Evolutionary conservation across 2,888 invertebrate species (phyloP).

Genomic region (Barypeithes pellucidus): DNA sequence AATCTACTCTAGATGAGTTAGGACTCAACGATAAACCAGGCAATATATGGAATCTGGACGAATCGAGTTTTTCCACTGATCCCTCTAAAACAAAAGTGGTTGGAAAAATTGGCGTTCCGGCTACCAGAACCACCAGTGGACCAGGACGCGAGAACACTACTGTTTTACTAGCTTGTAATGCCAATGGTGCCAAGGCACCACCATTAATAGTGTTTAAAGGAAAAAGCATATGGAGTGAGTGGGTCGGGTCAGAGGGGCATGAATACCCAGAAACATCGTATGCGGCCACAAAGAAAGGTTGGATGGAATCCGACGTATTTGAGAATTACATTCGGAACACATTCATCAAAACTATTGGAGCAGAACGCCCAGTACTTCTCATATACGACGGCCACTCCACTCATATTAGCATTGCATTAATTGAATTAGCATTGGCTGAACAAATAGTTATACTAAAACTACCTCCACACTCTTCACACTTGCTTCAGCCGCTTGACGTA

Average conservation of each 20-base stretch:
- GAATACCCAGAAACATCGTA: constrained; percentile 25
- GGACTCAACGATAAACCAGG: constrained; percentile 30
- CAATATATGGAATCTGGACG: constrained; percentile 58
- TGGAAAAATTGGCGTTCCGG: constrained; percentile 27
- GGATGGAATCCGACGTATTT: constrained; percentile 31
- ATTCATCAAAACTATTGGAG: constrained; percentile 46
- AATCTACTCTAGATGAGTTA: constrained; percentile 21
- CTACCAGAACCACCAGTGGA: constrained; percentile 28
- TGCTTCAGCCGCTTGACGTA: constrained; percentile 48
- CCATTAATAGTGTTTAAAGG: constrained; percentile 16
- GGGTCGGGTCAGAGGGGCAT: constrained; percentile 1
- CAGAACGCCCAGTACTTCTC: constrained; percentile 38
- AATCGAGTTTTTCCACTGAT: constrained; percentile 49
- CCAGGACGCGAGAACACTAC: constrained; percentile 54
- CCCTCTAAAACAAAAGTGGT: constrained; percentile 54
- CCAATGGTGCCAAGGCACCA: constrained; percentile 60
- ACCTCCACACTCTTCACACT: constrained; percentile 47
- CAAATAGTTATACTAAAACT: constrained; percentile 42
- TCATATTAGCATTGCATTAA: constrained; percentile 7
- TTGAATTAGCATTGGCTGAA: constrained; percentile 19
- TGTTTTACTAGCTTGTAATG: constrained; percentile 59
- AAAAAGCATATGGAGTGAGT: constrained; percentile 10
- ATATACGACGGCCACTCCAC: constrained; percentile 59
- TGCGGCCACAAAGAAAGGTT: constrained; percentile 38
- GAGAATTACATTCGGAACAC: constrained; percentile 48